Percentiles rank a stretch among this genome's conserved stretches.
These are phyloP conservation scores for Cremastobaeus sp. DNA, from an alignment of 2,888 invertebrate genomes.

Conservation along the genomic window DNA sequence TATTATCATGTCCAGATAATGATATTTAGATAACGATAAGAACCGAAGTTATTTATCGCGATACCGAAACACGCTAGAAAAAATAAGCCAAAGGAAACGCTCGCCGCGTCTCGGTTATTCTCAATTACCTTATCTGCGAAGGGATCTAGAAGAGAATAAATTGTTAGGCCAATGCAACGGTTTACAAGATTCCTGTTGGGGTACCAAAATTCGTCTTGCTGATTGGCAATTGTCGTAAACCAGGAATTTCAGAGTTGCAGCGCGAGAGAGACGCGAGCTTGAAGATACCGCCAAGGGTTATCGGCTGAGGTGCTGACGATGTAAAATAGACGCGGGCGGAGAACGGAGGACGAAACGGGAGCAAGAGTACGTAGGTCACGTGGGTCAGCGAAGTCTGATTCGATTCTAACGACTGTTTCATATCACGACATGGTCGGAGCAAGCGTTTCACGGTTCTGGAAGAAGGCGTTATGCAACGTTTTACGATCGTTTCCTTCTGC, in stretches of 20 bases:
- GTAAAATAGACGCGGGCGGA: slow-evolving; percentile 25
- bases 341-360: slow-evolving; percentile 63
- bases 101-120: slow-evolving; percentile 29
- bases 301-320: slow-evolving; percentile 49
- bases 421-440: slow-evolving; percentile 9
- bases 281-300: slow-evolving; percentile 42
- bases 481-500: neutral
- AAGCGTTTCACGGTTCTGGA: neutral
- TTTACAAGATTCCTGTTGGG: slow-evolving; percentile 5
- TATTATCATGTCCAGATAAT: slow-evolving; percentile 42
- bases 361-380: slow-evolving; percentile 45
- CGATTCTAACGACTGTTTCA: slow-evolving; percentile 18
- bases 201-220: slow-evolving; percentile 15
- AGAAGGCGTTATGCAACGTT: neutral
- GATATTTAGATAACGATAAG: slow-evolving; percentile 49
- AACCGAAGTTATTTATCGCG: slow-evolving; percentile 30
- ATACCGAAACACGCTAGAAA: slow-evolving; percentile 23
- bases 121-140: slow-evolving; percentile 32
- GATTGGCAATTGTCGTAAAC: slow-evolving; percentile 21
- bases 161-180: neutral
- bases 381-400: slow-evolving; percentile 34
- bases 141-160: slow-evolving; percentile 33
- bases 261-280: neutral
- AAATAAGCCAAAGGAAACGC: slow-evolving; percentile 27
- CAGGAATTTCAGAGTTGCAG: slow-evolving; percentile 5